Evolutionary conservation across 2,888 invertebrate genomes (phyloP), one percentile per base, ranked within the genome.

Genomic region (Octonoba sinensis): DNA sequence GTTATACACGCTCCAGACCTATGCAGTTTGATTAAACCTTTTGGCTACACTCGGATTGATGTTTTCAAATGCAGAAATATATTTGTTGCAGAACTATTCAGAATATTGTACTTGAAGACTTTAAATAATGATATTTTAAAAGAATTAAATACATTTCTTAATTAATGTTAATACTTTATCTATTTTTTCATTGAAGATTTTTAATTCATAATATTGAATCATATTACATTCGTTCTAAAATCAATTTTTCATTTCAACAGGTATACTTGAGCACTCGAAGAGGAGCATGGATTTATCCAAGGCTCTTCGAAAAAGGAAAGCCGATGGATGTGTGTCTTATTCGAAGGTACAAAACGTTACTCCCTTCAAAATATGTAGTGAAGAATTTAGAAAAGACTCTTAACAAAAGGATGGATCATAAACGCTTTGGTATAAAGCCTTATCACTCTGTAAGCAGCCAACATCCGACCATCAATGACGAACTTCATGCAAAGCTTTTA

Each of bases 211-310:
- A 12, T 2, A 12, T 59, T 24, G 8, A 59, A 22, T 22, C 24
- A 13, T 59, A 22, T 15, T 18, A 18, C 16, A 24, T 22, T 24
- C 2, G 6, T 4, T 22, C 20, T 22, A 24, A 59, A 59, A 59
- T 22, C 22, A 4, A 44, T 18, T 51, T 36, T 66, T 56, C 27
- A 51, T 62, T 18, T 22, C 59, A 72, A 16, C 47, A 89, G 88
- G 89, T 90, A 1, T 89, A 88, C 81, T 82, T 90, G 51, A 88
- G 89, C 22, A 89, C 90, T 0, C 86, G 90, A 3, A 85, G 89
- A 20, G 90, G 90, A 12, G 88, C 89, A 12, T 90, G 90, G 90
- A 87, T 90, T 6, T 87, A 89, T 60, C 88, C 88, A 73, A 86
- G 90, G n/a, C 87, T 89, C 62, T 87, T 88, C 46, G 87, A 88